Base-by-base conservation (phyloP, 2,797 vertebrate genomes). In the Picus viridis region DNA sequence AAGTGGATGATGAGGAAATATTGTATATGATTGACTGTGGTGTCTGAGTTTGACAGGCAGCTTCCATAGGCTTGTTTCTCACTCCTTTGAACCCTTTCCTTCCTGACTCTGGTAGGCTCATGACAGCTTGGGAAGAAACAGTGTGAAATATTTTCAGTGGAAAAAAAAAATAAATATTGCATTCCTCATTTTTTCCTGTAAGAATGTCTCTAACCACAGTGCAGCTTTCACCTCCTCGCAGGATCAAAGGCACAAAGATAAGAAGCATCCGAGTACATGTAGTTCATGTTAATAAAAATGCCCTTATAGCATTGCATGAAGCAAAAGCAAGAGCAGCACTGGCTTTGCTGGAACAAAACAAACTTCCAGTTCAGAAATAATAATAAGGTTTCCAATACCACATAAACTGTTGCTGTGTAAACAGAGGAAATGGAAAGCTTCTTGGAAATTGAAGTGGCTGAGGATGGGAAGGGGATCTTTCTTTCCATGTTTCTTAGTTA, bases 1-100 rank as follows among this genome's bases (percentile, higher is more conserved):
- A 95, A 88, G 12, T 70, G 61, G 34, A 83, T 77, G 43, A 93
- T 95, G 75, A 91, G 47, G 19, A 61, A 79, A 63, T 77, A 64
- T 16, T 12, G 2, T 56, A 14, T n/a, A 10, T 17, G 11, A 12
- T 56, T 83, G 72, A 45, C 51, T 82, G 6, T 51, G 32, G 58
- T 75, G 43, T 92, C 78, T 90, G 68, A 89, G 45, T 71, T 30
- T 82, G 90, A 89, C 86, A 94, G 96, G 68, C 23, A 27, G 51
- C 16, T 94, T 92, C 59, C 45, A 14, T 61, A 20, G 59, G 47
- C 39, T 86, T 68, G 13, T 89, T 89, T 92, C 75, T 87, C 58
- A 70, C 81, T 92, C 26, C 83, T 87, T 84, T 71, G 69, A 93
- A 49, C 22, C 2, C 19, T 29, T 74, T 45, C 39, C 51, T 30